These are phyloP conservation scores for Hemicrepidius hirtus DNA, from an alignment of 2,888 invertebrate genomes.

Conservation along the genomic window DNA sequence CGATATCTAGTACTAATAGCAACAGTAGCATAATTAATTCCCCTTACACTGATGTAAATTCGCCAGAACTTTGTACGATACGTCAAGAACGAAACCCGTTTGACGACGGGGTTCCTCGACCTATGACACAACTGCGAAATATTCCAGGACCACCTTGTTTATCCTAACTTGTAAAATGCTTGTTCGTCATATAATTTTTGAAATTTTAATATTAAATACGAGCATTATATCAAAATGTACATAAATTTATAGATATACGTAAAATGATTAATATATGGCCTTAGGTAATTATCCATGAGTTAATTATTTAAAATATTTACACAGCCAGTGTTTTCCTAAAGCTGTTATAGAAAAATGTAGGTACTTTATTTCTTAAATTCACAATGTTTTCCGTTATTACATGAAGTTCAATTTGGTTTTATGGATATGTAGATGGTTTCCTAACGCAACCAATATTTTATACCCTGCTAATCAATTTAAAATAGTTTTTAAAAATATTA, in stretches of 20 bases:
- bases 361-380: too few species aligned
- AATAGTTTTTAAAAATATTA: too few species aligned
- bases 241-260: conserved; percentile 14
- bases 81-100: conserved; percentile 63
- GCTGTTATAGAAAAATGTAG: too few species aligned
- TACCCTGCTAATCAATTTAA: too few species aligned
- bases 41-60: conserved; percentile 37
- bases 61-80: conserved; percentile 65
- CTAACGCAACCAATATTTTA: too few species aligned
- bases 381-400: too few species aligned
- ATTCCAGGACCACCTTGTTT: conserved; percentile 65
- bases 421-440: too few species aligned
- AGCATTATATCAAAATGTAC: conserved; percentile 65
- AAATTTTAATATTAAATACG: conserved; percentile 38
- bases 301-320: too few species aligned
- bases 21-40: conserved; percentile 30
- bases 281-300: too few species aligned
- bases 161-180: conserved; percentile 42
- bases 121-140: conserved; percentile 66
- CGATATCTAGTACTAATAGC: conserved; percentile 44
- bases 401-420: too few species aligned
- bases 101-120: conserved; percentile 61
- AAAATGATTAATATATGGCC: too few species aligned
- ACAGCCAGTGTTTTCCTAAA: too few species aligned
- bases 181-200: not conserved